phyloP scores from a whole-genome alignment of 2,797 vertebrate species.

The Helicolenus hilgendorfi region DNA sequence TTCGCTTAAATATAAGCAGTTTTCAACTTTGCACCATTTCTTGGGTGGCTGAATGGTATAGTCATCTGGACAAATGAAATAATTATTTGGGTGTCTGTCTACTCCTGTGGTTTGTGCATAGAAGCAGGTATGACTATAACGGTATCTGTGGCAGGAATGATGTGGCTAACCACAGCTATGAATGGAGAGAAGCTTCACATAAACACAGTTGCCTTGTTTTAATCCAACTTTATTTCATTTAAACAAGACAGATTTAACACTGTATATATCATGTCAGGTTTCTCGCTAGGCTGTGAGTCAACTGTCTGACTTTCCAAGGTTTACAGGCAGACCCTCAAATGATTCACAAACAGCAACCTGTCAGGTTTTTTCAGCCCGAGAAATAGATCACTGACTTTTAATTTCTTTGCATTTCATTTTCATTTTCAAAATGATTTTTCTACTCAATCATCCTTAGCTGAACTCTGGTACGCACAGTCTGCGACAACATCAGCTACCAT shows the following conservation, averaged over 20 bases:
- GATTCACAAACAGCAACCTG: constrained; percentile 27
- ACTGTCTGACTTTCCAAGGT: constrained; percentile 23
- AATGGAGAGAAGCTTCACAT: constrained; percentile 65
- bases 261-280: constrained; percentile 51
- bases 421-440: background rate
- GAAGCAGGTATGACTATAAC: constrained; percentile 78
- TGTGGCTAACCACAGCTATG: constrained; percentile 81
- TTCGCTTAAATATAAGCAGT: constrained; percentile 13
- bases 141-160: constrained; percentile 72
- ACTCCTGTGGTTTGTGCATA: constrained; percentile 56
- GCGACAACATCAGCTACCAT: constrained; percentile 21
- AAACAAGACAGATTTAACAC: constrained; percentile 64
- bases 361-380: background rate
- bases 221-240: constrained; percentile 61
- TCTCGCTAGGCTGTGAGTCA: constrained; percentile 35
- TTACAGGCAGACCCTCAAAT: background rate
- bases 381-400: background rate
- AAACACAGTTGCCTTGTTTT: constrained; percentile 75
- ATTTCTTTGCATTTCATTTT: constrained; percentile 16
- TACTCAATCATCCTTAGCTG: background rate
- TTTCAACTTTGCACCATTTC: constrained; percentile 32
- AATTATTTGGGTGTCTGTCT: constrained; percentile 75
- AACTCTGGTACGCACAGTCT: background rate
- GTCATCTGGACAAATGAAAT: constrained; percentile 69
- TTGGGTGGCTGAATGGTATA: constrained; percentile 62